Conservation (phyloP, 2,113 vertebrate genomes). For the Bolborhynchus lineola region DNA sequence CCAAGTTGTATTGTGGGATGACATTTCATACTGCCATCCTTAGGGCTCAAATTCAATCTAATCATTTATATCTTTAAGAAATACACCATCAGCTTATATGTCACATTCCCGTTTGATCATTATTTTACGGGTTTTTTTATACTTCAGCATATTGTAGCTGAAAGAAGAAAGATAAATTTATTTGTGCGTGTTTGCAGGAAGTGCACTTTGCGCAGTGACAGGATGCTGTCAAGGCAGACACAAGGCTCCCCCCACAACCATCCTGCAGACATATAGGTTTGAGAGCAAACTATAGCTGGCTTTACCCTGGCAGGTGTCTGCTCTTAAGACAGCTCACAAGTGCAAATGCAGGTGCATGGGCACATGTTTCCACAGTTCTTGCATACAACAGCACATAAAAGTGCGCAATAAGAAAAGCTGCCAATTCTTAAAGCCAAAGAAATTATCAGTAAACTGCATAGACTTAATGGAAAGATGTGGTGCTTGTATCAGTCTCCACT, state of each 20-base stretch:
- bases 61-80: too few species aligned
- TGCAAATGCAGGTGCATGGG: background rate
- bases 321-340: accelerated
- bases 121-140: background rate
- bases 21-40: too few species aligned
- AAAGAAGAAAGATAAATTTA: background rate
- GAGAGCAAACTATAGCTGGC: background rate
- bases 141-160: background rate
- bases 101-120: background rate
- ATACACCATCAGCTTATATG: too few species aligned
- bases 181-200: background rate
- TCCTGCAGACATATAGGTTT: background rate
- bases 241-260: background rate
- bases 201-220: background rate
- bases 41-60: too few species aligned
- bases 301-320: background rate
- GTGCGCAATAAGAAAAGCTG: background rate
- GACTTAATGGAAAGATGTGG: background rate
- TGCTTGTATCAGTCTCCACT: background rate
- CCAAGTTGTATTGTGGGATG: too few species aligned
- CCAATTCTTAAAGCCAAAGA: background rate
- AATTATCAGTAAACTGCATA: background rate
- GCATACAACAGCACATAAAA: background rate
- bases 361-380: background rate
- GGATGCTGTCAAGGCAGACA: background rate